These are phyloP conservation scores for Fulica atra DNA, from an alignment of 2,113 vertebrate species.

Conservation along the genomic window DNA sequence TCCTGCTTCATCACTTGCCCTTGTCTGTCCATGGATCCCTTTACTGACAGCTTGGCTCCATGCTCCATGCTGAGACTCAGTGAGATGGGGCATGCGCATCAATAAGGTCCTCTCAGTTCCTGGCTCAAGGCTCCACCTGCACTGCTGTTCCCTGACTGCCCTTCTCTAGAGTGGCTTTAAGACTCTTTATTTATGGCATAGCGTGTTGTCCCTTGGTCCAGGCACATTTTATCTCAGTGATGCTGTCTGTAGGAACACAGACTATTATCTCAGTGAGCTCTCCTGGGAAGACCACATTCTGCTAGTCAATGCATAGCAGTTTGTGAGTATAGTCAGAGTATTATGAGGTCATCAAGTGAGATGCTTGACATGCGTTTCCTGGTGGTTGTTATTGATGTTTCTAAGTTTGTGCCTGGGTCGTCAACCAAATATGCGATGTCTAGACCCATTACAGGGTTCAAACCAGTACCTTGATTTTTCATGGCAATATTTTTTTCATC, in stretches of 20 bases:
- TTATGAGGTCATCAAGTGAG: background rate
- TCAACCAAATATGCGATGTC: background rate
- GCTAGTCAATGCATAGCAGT: background rate
- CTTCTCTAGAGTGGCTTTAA: background rate
- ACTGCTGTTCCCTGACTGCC: background rate
- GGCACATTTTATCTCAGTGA: background rate
- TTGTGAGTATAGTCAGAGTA: background rate
- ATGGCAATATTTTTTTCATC: background rate
- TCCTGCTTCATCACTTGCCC: background rate
- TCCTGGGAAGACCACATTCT: background rate
- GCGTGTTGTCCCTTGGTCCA: background rate
- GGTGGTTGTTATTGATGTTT: background rate
- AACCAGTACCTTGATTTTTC: background rate
- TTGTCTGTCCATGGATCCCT: background rate
- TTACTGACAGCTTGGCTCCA: background rate
- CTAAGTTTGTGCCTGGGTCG: background rate
- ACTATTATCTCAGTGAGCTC: background rate
- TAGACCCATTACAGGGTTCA: background rate
- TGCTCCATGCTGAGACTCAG: accelerated
- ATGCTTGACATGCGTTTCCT: background rate
- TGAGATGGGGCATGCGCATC: background rate
- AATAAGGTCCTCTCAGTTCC: background rate
- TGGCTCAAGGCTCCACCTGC: background rate
- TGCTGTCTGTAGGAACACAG: background rate
- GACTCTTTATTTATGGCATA: background rate